Evolutionary conservation across 2,113 vertebrate genomes (phyloP).

Genomic region (Pampusana beccarii): DNA sequence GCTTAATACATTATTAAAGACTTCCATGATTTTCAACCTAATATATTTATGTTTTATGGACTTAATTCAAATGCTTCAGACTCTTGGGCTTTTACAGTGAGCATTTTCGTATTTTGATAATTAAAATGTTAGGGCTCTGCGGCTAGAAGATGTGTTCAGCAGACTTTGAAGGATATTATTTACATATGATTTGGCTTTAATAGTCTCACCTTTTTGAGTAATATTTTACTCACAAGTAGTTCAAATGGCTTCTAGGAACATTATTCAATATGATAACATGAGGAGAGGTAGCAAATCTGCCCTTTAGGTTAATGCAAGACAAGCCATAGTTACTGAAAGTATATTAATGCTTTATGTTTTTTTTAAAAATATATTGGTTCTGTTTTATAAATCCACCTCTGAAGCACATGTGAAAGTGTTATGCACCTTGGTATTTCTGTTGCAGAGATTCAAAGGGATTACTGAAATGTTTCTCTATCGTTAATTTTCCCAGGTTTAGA

Average conservation of each 20-base stretch:
- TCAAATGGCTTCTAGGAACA: not conserved
- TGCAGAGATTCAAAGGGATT: not conserved
- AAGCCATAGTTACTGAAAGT: not conserved
- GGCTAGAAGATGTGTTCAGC: not conserved
- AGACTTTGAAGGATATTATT: slow-evolving; percentile 45
- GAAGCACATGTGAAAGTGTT: not conserved
- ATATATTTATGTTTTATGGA: slow-evolving; percentile 24
- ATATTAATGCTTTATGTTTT: not conserved
- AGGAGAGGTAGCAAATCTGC: not conserved
- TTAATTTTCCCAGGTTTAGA: slow-evolving; percentile 1
- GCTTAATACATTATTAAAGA: not conserved
- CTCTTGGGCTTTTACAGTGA: not conserved
- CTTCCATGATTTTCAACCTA: not conserved
- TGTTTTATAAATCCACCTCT: not conserved
- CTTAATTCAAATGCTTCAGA: slow-evolving; percentile 7
- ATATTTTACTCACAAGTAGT: slow-evolving; percentile 16
- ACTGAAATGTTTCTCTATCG: not conserved
- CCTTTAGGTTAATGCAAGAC: not conserved
- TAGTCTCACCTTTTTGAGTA: not conserved
- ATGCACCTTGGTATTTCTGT: not conserved
- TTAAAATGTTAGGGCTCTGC: not conserved
- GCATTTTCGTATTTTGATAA: slow-evolving; percentile 1
- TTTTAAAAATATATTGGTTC: not conserved
- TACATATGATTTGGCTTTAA: slow-evolving; percentile 31
- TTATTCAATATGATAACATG: not conserved